Evolutionary conservation across 2,113 vertebrate species (phyloP).

Genomic region (Morone chrysops): DNA sequence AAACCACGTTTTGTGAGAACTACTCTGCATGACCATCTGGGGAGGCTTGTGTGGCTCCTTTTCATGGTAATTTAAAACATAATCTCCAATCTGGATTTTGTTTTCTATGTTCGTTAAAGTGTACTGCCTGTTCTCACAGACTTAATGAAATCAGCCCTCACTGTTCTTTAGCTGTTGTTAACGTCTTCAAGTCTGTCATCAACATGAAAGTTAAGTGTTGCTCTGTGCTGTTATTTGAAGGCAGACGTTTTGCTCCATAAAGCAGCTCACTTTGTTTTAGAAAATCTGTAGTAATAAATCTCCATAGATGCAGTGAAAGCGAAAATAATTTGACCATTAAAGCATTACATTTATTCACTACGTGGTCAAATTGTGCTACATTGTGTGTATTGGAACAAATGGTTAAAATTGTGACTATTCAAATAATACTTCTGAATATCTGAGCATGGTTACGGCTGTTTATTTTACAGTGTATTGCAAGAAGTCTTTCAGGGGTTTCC

Average conservation of each 20-base stretch:
- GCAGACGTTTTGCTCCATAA: background rate
- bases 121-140: constrained; percentile 39
- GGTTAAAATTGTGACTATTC: background rate
- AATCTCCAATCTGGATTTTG: constrained; percentile 54
- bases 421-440: background rate
- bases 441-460: background rate
- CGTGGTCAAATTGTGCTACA: background rate
- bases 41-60: constrained; percentile 53
- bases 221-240: constrained; percentile 23
- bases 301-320: constrained; percentile 23
- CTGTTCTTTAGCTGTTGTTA: constrained; percentile 33
- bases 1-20: constrained; percentile 44
- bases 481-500: background rate
- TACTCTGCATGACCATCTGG: constrained; percentile 24
- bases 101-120: constrained; percentile 47
- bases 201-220: constrained; percentile 16
- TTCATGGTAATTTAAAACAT: constrained; percentile 66
- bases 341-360: background rate
- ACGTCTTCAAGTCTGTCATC: constrained; percentile 54
- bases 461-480: background rate
- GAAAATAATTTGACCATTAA: no score
- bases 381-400: background rate
- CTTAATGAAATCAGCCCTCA: constrained; percentile 51
- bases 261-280: constrained; percentile 19
- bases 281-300: constrained; percentile 23